Conservation (phyloP, 2,113 vertebrate genomes). For the Trochalopteron elliotii region DNA sequence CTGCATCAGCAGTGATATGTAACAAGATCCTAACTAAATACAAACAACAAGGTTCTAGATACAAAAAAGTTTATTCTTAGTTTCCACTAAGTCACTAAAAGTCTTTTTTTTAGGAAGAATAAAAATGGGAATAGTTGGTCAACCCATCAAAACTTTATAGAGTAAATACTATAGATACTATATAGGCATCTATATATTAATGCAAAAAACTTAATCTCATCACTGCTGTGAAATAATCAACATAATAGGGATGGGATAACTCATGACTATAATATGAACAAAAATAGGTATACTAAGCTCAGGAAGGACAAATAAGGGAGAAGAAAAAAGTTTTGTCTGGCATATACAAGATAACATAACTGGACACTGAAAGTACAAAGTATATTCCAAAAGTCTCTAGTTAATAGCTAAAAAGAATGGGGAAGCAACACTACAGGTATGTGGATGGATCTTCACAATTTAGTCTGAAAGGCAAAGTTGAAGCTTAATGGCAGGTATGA, state of each 20-base stretch:
- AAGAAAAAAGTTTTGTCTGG: neutral
- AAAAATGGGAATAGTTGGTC: neutral
- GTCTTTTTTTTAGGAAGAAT: neutral
- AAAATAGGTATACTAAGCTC: neutral
- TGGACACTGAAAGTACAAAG: neutral
- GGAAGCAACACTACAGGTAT: neutral
- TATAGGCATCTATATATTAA: neutral
- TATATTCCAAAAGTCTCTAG: neutral
- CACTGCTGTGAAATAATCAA: neutral
- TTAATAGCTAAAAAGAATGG: neutral
- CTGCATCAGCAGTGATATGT: neutral
- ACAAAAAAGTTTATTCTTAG: neutral
- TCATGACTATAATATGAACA: neutral
- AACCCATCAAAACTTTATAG: neutral
- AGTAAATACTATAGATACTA: neutral
- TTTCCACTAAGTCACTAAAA: neutral
- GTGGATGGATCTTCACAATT: neutral
- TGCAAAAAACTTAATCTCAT: neutral
- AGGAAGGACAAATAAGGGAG: neutral
- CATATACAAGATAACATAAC: neutral
- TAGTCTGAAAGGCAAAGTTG: neutral
- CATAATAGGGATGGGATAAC: neutral
- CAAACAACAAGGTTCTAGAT: neutral
- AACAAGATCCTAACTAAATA: neutral
- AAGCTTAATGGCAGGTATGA: neutral